Evolutionary conservation across 1,140 invertebrate species (phyloP), one percentile per base, ranked within the genome.

Genomic region (Nasonia longicornis): DNA sequence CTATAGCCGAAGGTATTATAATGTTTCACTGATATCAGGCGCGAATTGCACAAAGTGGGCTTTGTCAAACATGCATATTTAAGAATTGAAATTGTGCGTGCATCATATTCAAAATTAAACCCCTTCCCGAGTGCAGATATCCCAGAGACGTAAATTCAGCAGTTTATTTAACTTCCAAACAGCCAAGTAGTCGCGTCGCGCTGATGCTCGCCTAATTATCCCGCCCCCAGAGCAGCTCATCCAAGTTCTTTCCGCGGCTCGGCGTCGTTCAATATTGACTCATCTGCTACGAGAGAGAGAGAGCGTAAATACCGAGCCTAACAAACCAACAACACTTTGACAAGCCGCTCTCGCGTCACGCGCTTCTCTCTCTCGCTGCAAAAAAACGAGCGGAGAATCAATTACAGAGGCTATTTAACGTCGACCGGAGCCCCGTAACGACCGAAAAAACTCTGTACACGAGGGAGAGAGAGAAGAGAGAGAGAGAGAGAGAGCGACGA

Each of bases 231-330:
- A 35, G 16, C 4, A 7, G 16, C 20, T 20, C 52, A 35, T 72
- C 70, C 70, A 22, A 42, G 70, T 72, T 72, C 31, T 72, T 72
- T 31, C 38, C 7, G 70, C 20, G 14, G 31, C 31, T 58, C 38
- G 70, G 22, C 10, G 42, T 22, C 64, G 64, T n/a, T 72, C 70
- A 72, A 72, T 72, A 72, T 72, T 72, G 70, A 72, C 70, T 38
- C 38, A 38, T 72, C 70, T 35, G 35, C 70, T 6, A 1, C 7
- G 11, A 72, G 26, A 2, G 20, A 31, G 70, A 8, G 70, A 35
- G 7, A 42, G 20, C 29, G 20, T 22, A 35, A 72, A 72, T 38
- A n/a, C 70, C 35, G 10, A 20, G 64, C 64, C 22, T 31, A 58
- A 58, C 52, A 58, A 20, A 20, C 52, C 52, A 58, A 58, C 52